Evolutionary conservation across 2,888 invertebrate species (phyloP), one percentile per base, ranked within the genome.

Genomic region (Ecliptopera silaceata): DNA sequence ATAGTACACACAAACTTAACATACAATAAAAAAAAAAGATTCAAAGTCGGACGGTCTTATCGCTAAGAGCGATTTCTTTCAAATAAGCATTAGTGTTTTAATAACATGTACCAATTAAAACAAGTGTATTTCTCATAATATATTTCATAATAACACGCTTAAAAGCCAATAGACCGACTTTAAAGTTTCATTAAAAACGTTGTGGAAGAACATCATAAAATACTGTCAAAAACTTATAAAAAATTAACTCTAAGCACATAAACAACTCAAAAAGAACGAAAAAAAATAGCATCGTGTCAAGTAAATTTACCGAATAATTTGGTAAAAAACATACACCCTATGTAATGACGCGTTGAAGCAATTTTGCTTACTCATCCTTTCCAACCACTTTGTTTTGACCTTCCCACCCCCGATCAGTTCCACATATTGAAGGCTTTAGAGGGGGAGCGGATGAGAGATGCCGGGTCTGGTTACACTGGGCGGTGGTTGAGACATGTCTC

Each of bases 281-380:
- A 56, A 52, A 41, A 43, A 56, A 64, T 53, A 36, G 6, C 56
- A 55, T 64, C 53, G 44, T 61, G 63, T 68, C 68, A 61, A 67
- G 58, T 65, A 64, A 73, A 79, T 79, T 81, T 78, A 71, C 71
- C 64, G 57, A 66, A 66, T 72, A 70, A 74, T 75, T 74, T 75
- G 59, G 61, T 65, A 75, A 77, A 78, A 74, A 70, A 64, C 63
- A 68, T 74, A 73, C 70, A 46, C 47, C 61, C 50, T 51, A 74
- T 71, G 78, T 86, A 85, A 86, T 84, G 85, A 82, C 76, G 78
- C 82, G 77, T 75, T 68, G 75, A 68, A 69, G 15, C 79, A 73
- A 80, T 82, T 82, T 67, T 75, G 84, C 79, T 75, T 77, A 84
- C 80, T 85, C 84, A 85, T 79, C 77, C 65, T 61, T 39, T 29